Evolutionary conservation across 2,888 invertebrate species (phyloP), one percentile per base, ranked within the genome.

Genomic region (Eretmocerus hayati): DNA sequence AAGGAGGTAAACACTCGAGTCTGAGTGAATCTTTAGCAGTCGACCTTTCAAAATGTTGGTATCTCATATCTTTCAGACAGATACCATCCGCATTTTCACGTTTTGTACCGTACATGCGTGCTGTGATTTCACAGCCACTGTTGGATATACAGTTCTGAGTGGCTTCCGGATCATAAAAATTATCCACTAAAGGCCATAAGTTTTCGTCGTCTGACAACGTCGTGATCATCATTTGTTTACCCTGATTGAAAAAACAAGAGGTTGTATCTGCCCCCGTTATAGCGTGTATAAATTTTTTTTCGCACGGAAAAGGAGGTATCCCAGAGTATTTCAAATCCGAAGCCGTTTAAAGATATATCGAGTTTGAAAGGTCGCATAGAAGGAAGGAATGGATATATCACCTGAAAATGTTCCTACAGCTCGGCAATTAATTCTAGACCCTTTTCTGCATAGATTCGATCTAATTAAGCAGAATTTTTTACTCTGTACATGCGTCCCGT

Each of bases 271-370:
- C 45, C 2, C 46, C 48, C 42, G 36, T 42, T 11, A 52, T 39
- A 9, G 58, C 58, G 47, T 61, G 59, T 4, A 54, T 32, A 44
- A 60, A 59, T n/a, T n/a, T n/a, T n/a, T n/a, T n/a, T n/a, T n/a
- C n/a, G n/a, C n/a, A n/a, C n/a, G n/a, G n/a, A n/a, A n/a, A n/a
- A n/a, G n/a, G n/a, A n/a, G n/a, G n/a, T n/a, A n/a, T n/a, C n/a
- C n/a, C n/a, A n/a, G n/a, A n/a, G n/a, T n/a, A n/a, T n/a, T n/a
- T n/a, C n/a, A n/a, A n/a, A n/a, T n/a, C n/a, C n/a, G n/a, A n/a
- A n/a, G n/a, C n/a, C n/a, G n/a, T n/a, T n/a, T n/a, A n/a, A n/a
- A n/a, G n/a, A n/a, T n/a, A n/a, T n/a, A n/a, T n/a, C n/a, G n/a
- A n/a, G n/a, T n/a, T n/a, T n/a, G n/a, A n/a, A n/a, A n/a, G n/a